phyloP scores from a whole-genome alignment of 1,140 invertebrate genomes.

The Leptonema lineaticorne region DNA sequence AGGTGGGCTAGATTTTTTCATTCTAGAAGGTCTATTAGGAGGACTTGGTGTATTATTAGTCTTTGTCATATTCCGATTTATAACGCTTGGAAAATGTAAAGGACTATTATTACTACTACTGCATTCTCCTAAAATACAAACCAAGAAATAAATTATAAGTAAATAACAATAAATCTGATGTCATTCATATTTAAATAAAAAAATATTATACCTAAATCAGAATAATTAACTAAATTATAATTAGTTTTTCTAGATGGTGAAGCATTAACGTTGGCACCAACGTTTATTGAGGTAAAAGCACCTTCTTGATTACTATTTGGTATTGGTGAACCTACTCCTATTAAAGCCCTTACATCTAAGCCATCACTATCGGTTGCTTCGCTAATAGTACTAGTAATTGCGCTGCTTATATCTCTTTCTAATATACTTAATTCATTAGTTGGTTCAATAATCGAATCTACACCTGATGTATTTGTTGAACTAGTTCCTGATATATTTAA shows the following conservation, averaged over 20 bases:
- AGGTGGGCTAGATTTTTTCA: slow-evolving; percentile 33
- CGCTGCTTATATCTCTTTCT: neutral
- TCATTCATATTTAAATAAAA: neutral
- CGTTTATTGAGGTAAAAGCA: slow-evolving; percentile 29
- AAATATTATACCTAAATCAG: slow-evolving; percentile 37
- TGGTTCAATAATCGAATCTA: too few relatives aligned
- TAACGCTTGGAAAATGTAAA: slow-evolving; percentile 25
- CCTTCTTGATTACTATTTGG: slow-evolving; percentile 38
- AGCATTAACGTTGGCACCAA: slow-evolving; percentile 38
- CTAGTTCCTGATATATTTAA: neutral
- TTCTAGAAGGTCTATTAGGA: slow-evolving; percentile 33
- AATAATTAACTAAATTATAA: slow-evolving; percentile 38
- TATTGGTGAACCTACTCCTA: slow-evolving; percentile 6
- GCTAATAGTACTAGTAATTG: neutral
- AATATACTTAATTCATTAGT: neutral
- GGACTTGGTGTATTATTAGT: slow-evolving; percentile 36
- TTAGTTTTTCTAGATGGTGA: slow-evolving; percentile 40
- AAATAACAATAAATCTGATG: neutral
- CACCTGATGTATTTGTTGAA: slow-evolving; percentile 10
- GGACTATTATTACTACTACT: slow-evolving; percentile 41
- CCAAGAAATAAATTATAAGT: neutral
- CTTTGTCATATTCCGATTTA: slow-evolving; percentile 23
- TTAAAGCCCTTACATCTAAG: neutral
- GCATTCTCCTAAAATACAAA: slow-evolving; percentile 34
- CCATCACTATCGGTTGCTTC: neutral